These are phyloP conservation scores for Apeltes quadracus DNA, from an alignment of 2,113 vertebrate genomes.

Conservation along the genomic window DNA sequence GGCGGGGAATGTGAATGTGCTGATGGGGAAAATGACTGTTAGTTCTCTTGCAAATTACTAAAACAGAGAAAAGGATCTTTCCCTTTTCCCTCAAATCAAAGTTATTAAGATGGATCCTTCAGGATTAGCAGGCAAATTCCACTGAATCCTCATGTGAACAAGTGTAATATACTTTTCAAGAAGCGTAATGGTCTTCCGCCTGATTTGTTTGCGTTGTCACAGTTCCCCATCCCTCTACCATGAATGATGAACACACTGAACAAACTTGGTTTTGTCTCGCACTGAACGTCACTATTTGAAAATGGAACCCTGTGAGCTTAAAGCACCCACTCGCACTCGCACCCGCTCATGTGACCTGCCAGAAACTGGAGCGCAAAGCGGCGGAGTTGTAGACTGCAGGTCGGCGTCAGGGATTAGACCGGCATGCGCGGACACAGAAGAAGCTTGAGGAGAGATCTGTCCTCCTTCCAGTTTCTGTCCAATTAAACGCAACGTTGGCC, in stretches of 20 bases:
- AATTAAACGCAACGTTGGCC: constrained; percentile 20
- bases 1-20: not conserved
- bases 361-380: constrained; percentile 22
- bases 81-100: constrained; percentile 2
- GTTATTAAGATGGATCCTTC: not conserved
- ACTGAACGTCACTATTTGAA: constrained; percentile 19
- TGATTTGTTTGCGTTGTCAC: constrained; percentile 29
- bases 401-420: constrained; percentile 46
- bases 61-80: constrained; percentile 7
- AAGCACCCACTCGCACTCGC: constrained; percentile 7
- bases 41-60: not conserved
- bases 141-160: constrained; percentile 2
- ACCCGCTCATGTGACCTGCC: constrained; percentile 34
- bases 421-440: constrained; percentile 50
- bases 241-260: constrained; percentile 49
- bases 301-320: constrained; percentile 47
- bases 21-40: not conserved
- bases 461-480: constrained; percentile 28
- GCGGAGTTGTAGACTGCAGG: constrained; percentile 34
- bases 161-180: not conserved
- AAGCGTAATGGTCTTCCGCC: constrained; percentile 2
- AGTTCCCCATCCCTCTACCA: not conserved
- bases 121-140: not conserved
- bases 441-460: constrained; percentile 32
- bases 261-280: constrained; percentile 16